Percentiles rank a stretch among this genome's conserved stretches.
phyloP scores from a whole-genome alignment of 2,113 vertebrate genomes.

The Junco hyemalis region DNA sequence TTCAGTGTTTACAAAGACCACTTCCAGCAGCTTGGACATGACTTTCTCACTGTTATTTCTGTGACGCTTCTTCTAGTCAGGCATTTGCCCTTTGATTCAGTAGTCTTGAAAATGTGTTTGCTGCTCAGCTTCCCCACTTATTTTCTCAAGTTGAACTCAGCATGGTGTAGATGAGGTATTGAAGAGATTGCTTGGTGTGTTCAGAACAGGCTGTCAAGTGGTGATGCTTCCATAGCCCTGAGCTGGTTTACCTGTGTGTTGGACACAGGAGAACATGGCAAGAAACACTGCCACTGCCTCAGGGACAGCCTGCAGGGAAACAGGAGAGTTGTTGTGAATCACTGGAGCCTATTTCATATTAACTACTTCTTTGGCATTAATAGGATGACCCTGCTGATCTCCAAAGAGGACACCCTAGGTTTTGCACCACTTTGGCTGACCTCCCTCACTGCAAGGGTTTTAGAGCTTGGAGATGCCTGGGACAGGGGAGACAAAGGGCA shows the following conservation, averaged over 20 bases:
- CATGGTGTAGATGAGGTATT: not conserved
- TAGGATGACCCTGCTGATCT: not conserved
- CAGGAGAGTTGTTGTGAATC: not conserved
- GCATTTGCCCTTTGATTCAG: not conserved
- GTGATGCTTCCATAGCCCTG: not conserved
- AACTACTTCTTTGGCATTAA: conserved; percentile 13
- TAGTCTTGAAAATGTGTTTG: not conserved
- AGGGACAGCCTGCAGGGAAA: not conserved
- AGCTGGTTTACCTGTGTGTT: not conserved
- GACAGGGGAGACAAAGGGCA: not conserved
- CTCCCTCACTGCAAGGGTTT: not conserved
- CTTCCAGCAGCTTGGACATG: not conserved
- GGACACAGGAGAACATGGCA: not conserved
- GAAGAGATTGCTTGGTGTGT: not conserved
- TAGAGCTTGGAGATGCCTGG: not conserved
- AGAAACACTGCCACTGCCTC: not conserved
- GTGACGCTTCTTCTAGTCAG: not conserved
- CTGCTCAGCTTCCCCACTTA: not conserved
- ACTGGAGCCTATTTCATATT: not conserved
- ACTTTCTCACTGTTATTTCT: not conserved
- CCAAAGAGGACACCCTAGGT: not conserved
- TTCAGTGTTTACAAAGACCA: conserved; percentile 16
- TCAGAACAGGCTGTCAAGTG: not conserved
- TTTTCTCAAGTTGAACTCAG: not conserved
- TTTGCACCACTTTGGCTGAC: not conserved